Conservation (phyloP, 2,797 vertebrate species). For the Poeciliopsis gracilis region DNA sequence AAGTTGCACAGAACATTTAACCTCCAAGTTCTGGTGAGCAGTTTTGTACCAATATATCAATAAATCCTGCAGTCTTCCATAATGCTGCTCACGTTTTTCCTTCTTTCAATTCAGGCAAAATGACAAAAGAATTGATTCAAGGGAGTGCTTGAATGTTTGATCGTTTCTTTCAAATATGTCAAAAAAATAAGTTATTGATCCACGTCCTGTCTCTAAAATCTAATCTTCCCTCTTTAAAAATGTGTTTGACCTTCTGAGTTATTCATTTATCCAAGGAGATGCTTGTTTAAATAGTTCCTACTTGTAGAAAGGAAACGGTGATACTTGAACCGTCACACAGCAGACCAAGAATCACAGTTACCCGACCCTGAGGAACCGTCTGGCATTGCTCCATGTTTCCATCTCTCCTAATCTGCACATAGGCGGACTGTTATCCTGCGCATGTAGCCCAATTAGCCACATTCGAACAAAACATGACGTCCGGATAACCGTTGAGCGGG, state of each 20-base stretch:
- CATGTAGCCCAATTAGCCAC: constrained; percentile 36
- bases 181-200: background rate
- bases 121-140: background rate
- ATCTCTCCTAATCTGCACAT: constrained; percentile 9
- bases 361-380: background rate
- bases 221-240: background rate
- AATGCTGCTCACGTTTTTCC: background rate
- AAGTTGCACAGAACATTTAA: background rate
- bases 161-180: background rate
- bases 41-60: background rate
- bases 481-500: constrained; percentile 30
- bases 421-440: constrained; percentile 7
- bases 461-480: constrained; percentile 51
- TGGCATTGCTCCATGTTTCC: constrained; percentile 4
- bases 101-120: background rate
- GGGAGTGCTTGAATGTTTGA: background rate
- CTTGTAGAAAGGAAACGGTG: background rate
- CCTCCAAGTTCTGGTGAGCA: background rate
- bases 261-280: background rate
- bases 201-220: background rate
- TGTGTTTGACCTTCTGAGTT: background rate
- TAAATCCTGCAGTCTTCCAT: background rate
- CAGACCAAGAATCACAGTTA: background rate
- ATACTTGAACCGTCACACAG: background rate
- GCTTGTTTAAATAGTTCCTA: background rate